Evolutionary conservation across 2,797 vertebrate species (phyloP), one percentile per base, ranked within the genome.

Genomic region (Menidia menidia): DNA sequence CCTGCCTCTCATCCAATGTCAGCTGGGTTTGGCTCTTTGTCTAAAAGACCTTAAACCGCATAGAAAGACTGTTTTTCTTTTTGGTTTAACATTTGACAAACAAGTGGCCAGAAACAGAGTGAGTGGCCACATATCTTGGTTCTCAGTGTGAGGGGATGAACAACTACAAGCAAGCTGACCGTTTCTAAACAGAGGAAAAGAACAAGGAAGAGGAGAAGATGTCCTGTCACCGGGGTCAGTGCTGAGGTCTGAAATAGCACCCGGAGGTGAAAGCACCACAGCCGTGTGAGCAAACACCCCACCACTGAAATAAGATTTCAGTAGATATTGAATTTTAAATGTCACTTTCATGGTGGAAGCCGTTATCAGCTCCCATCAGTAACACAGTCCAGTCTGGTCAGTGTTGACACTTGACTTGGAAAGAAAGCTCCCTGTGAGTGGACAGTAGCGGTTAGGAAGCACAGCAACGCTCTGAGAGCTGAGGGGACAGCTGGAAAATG

Each of bases 251-350:
- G 35, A 39, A 39, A 39, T 4, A 39, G 4, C 35, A 39, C 10
- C 35, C 6, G 7, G 64, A 69, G 16, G 54, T 55, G 62, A 52
- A 83, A 41, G 60, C 48, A 42, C 52, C 59, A 4, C 41, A 8
- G 53, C 13, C 4, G 10, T 42, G 30, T 44, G 8, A 45, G 57
- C 47, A 52, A 71, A 59, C 62, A 68, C 72, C 60, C 68, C 80
- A 73, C 41, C 15, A 14, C 39, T 5, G 43, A 82, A 79, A 84
- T 83, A 73, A 77, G 63, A 77, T 68, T 75, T 79, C 64, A 75
- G 42, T 64, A 54, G 72, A 75, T 61, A 62, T 12, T 71, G 58
- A 65, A 60, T 60, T 60, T 59, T 57, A 86, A 88, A 80, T 81
- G 75, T 71, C 75, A 81, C 41, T 12, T 16, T 39, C 57, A 31